Conservation (phyloP, 2,113 vertebrate species). For the Microcebus lehilahytsara region DNA sequence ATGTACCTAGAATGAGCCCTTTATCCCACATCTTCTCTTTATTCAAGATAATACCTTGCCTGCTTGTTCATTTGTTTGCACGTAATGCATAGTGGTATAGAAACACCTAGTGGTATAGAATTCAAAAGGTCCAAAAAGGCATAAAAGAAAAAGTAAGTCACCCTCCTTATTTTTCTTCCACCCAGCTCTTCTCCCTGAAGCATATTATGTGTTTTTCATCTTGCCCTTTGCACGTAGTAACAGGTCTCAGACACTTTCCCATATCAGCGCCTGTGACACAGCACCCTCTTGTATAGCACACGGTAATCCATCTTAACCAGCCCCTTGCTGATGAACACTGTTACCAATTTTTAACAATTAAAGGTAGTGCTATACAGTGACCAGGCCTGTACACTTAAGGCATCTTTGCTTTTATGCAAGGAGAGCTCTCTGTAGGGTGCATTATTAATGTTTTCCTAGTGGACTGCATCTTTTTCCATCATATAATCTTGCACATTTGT, state of each 20-base stretch:
- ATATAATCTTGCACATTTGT: neutral
- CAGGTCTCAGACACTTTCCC: neutral
- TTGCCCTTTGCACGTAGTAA: neutral
- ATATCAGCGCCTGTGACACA: neutral
- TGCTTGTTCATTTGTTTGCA: neutral
- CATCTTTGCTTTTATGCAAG: neutral
- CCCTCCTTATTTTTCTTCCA: neutral
- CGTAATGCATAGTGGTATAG: neutral
- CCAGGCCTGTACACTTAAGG: neutral
- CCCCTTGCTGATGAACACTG: neutral
- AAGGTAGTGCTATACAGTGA: neutral
- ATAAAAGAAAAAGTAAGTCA: neutral
- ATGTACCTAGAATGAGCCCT: neutral
- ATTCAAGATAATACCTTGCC: neutral
- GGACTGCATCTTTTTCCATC: neutral
- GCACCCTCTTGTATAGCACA: neutral
- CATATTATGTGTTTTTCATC: neutral
- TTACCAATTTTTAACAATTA: neutral
- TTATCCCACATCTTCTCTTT: neutral
- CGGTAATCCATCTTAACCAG: neutral
- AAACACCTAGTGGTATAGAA: neutral
- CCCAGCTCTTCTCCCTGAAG: neutral
- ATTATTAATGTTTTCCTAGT: neutral
- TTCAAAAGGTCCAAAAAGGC: neutral
- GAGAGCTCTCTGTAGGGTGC: neutral